These are phyloP conservation scores for Sebastes hubbsi DNA, from an alignment of 2,797 vertebrate species.

Conservation along the genomic window DNA sequence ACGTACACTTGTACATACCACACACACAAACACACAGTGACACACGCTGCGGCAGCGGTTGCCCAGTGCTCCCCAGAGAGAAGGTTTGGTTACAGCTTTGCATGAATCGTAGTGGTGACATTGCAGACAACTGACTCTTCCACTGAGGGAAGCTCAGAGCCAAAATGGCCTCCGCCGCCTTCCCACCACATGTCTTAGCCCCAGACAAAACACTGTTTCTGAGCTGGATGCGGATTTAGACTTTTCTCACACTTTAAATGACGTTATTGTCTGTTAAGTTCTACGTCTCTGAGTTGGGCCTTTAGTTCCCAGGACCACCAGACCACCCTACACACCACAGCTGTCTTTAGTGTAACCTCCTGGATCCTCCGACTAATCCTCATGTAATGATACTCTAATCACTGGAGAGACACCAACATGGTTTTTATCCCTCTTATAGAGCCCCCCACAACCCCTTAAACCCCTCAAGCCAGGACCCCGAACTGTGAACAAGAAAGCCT, in stretches of 20 bases:
- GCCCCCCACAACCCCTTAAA: neutral
- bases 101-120: slow-evolving; percentile 54
- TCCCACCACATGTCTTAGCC: slow-evolving; percentile 21
- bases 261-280: slow-evolving; percentile 15
- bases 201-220: slow-evolving; percentile 53
- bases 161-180: slow-evolving; percentile 28
- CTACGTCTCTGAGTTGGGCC: slow-evolving; percentile 16
- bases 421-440: slow-evolving; percentile 7
- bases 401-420: slow-evolving; percentile 42
- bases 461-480: neutral
- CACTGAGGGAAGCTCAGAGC: slow-evolving; percentile 31
- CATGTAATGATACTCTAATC: slow-evolving; percentile 76
- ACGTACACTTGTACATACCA: neutral
- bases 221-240: slow-evolving; percentile 6
- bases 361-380: slow-evolving; percentile 77
- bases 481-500: slow-evolving; percentile 12
- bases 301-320: slow-evolving; percentile 61
- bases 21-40: slow-evolving; percentile 18
- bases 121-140: slow-evolving; percentile 58
- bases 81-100: slow-evolving; percentile 50
- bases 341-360: slow-evolving; percentile 75
- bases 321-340: slow-evolving; percentile 69
- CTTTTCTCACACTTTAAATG: slow-evolving; percentile 49
- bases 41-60: slow-evolving; percentile 41
- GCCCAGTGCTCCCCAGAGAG: slow-evolving; percentile 44